Base-by-base conservation (phyloP, 1,140 invertebrate species). In the Drosophila gunungcola region DNA sequence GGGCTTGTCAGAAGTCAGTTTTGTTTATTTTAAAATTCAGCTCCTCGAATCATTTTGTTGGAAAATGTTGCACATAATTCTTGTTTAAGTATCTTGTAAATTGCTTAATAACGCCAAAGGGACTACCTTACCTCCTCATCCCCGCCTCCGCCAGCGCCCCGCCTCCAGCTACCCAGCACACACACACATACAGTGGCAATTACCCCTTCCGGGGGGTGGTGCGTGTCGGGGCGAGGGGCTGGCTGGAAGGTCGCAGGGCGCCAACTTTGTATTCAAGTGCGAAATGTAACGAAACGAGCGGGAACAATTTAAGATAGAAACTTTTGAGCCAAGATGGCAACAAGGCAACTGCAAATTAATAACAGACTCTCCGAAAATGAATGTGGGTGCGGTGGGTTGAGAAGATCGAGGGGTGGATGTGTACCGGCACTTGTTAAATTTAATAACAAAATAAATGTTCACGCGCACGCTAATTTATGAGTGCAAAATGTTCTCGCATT, bases 31-130 rank as follows among this genome's bases (percentile, higher is more conserved):
- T 89, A 86, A 88, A 88, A 89, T 89, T 88, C 84, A 89, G 80
- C 84, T 74, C 77, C 77, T 70, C 80, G 84, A 88, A 89, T 88
- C 84, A 88, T 88, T 88, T 86, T 86, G 83, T 83, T 86, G 76
- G 82, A 90, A 90, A 90, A 90, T 90, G 86, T 90, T 83, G 82
- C 86, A 90, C 86, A 90, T 90, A 90, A 90, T 82, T 90, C 86
- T 90, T 90, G 79, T 86, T 86, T 90, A 90, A 90, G 86, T 90
- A 90, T 90, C 86, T 90, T 90, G 86, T 90, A 90, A 90, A 90
- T 90, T 90, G 86, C 86, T 90, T 90, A 90, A 90, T 90, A 90
- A 90, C 84, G 84, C 84, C 84, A 80, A 88, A 88, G 77, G 84
- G 84, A 86, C 83, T 76, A 53, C 42, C 78, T 53, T 67, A 58